Evolutionary conservation across 2,888 invertebrate genomes (phyloP).

Genomic region (Synergus japonicus): DNA sequence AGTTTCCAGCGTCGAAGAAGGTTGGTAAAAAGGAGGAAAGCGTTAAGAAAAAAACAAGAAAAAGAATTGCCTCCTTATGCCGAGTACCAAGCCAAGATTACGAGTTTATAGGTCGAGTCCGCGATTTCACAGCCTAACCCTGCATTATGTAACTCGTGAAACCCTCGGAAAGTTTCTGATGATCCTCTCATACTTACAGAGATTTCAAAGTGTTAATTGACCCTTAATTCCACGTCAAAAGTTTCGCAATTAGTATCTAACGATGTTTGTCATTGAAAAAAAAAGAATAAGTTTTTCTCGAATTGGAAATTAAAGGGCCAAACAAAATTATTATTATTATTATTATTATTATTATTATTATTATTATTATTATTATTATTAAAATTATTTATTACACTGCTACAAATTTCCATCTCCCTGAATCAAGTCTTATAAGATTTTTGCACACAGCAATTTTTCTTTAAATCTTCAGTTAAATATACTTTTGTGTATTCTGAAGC

Average conservation of each 20-base stretch:
- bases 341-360: too few species aligned
- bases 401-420: too few species aligned
- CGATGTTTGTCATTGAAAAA: neutral
- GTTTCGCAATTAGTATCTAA: constrained; percentile 8
- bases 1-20: neutral
- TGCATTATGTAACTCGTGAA: constrained; percentile 24
- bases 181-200: constrained; percentile 10
- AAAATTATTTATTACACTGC: too few species aligned
- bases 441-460: too few species aligned
- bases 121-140: constrained; percentile 25
- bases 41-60: neutral
- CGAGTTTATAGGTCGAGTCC: constrained; percentile 26
- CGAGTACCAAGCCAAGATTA: constrained; percentile 30
- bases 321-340: neutral
- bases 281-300: neutral
- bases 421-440: too few species aligned
- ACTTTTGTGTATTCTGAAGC: too few species aligned
- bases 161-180: constrained; percentile 6
- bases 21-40: neutral
- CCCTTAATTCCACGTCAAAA: constrained; percentile 28
- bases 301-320: neutral
- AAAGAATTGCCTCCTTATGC: constrained; percentile 13
- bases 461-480: too few species aligned
- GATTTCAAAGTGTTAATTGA: constrained; percentile 17
- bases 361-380: too few species aligned